These are phyloP conservation scores for Notechis scutatus DNA, from an alignment of 2,113 vertebrate species.

Conservation along the genomic window DNA sequence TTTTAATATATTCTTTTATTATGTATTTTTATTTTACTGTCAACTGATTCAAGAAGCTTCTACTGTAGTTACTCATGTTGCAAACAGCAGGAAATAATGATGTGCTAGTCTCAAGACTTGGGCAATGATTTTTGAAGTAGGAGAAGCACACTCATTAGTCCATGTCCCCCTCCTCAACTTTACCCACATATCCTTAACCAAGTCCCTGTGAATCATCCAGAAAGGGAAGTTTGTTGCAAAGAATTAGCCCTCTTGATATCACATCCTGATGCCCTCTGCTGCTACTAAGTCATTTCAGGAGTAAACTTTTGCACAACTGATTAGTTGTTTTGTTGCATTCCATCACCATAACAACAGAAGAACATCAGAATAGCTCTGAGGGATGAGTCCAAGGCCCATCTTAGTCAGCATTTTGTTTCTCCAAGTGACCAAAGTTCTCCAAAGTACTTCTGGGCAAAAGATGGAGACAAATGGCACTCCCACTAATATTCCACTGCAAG, in stretches of 20 bases:
- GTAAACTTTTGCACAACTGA: background rate
- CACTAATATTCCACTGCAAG: background rate
- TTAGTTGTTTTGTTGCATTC: background rate
- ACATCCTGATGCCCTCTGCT: background rate
- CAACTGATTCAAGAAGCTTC: background rate
- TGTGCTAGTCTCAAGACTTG: background rate
- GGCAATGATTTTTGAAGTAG: background rate
- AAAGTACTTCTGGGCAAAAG: background rate
- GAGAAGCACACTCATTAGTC: background rate
- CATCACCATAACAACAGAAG: background rate
- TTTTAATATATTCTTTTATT: background rate
- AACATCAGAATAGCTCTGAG: background rate
- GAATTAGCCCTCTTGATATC: background rate
- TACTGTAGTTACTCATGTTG: background rate
- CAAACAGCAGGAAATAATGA: background rate
- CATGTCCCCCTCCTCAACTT: background rate
- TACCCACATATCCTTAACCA: background rate
- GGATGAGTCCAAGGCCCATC: background rate
- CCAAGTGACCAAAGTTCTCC: background rate
- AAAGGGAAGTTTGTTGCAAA: background rate
- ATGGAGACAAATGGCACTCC: background rate
- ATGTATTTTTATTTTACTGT: background rate
- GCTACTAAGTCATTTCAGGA: background rate
- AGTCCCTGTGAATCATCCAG: background rate
- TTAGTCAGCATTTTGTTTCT: background rate